phyloP scores from a whole-genome alignment of 2,113 vertebrate genomes.

The Coregonus clupeaformis region DNA sequence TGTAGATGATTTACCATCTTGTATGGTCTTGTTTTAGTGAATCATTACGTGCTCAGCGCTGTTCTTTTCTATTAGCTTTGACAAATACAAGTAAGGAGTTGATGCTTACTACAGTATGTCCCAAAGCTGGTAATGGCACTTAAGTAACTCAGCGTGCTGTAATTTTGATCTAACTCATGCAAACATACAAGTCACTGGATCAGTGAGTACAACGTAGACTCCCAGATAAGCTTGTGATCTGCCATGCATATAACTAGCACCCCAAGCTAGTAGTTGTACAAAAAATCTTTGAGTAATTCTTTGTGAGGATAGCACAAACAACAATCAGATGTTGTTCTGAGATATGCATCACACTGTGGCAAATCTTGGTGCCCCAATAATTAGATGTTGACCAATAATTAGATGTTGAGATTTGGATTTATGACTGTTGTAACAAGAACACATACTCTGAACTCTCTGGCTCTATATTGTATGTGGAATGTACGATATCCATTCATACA shows the following conservation, averaged over 20 bases:
- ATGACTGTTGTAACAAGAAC: constrained; percentile 46
- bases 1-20: neutral
- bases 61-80: too few relatives aligned
- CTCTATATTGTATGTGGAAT: neutral
- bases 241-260: constrained; percentile 34
- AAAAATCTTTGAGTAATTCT: constrained; percentile 38
- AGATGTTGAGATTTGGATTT: constrained; percentile 67
- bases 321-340: constrained; percentile 38
- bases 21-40: too few relatives aligned
- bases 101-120: too few relatives aligned
- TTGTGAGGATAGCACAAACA: constrained; percentile 33
- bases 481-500: too few relatives aligned
- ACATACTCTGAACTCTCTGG: neutral
- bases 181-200: neutral
- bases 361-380: constrained; percentile 60
- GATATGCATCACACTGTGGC: constrained; percentile 62
- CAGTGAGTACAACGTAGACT: constrained; percentile 24
- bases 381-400: constrained; percentile 71
- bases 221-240: constrained; percentile 33
- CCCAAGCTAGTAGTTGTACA: constrained; percentile 31
- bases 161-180: neutral
- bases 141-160: too few relatives aligned
- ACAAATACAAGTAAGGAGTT: too few relatives aligned
- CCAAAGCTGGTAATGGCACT: too few relatives aligned
- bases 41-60: too few relatives aligned